phyloP scores from a whole-genome alignment of 2,113 vertebrate species.

The Phaethon lepturus region DNA sequence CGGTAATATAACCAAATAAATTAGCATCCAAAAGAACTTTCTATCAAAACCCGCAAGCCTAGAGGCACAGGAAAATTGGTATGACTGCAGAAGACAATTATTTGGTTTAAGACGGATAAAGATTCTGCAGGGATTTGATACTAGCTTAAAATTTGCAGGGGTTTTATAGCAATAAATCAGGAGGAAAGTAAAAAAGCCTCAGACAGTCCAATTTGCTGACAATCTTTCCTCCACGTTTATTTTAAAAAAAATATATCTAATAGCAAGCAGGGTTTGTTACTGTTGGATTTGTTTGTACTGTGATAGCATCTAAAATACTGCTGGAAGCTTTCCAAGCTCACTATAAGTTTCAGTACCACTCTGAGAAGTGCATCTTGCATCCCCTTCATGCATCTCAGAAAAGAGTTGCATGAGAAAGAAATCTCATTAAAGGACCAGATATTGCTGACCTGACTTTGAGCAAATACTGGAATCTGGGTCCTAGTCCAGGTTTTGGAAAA shows the following conservation, averaged over 20 bases:
- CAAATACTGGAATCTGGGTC: neutral
- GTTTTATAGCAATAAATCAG: conserved; percentile 17
- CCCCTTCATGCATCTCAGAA: neutral
- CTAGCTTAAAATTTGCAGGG: conserved; percentile 29
- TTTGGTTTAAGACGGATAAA: conserved; percentile 60
- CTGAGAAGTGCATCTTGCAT: neutral
- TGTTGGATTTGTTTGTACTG: neutral
- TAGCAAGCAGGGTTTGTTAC: neutral
- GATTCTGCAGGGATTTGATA: conserved; percentile 52
- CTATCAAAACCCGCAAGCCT: conserved; percentile 24
- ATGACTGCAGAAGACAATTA: conserved; percentile 63
- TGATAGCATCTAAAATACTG: neutral
- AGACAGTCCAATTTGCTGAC: conserved; percentile 31
- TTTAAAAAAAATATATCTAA: conserved; percentile 27
- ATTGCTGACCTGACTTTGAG: neutral
- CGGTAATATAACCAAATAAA: conserved; percentile 54
- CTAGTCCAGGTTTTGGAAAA: neutral
- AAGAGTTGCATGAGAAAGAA: neutral
- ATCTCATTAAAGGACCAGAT: neutral
- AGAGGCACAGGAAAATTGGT: conserved; percentile 50
- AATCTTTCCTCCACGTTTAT: conserved; percentile 25
- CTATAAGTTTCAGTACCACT: neutral
- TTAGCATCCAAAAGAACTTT: conserved; percentile 53
- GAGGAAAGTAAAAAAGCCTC: conserved; percentile 24
- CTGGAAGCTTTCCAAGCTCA: neutral